phyloP scores from a whole-genome alignment of 2,888 invertebrate genomes.

The Spisula subtruncata region DNA sequence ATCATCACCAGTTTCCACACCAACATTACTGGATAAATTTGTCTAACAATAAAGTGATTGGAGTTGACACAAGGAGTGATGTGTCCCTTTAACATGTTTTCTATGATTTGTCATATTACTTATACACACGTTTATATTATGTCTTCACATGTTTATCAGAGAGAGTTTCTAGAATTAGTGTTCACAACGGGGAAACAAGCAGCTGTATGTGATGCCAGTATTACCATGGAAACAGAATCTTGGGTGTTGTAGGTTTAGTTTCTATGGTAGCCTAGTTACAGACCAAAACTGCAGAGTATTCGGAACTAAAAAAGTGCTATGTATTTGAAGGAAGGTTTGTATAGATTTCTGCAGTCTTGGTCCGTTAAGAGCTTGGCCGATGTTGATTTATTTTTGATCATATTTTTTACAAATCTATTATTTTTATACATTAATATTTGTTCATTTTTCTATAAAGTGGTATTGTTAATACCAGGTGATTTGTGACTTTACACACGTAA shows the following conservation, averaged over 20 bases:
- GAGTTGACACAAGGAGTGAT: no score
- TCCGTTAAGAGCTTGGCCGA: constrained; percentile 69
- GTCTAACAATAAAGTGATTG: no score
- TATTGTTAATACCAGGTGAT: constrained; percentile 70
- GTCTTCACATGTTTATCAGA: constrained; percentile 40
- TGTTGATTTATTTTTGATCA: constrained; percentile 83
- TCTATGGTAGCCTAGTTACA: constrained; percentile 50
- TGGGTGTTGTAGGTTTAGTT: constrained; percentile 33
- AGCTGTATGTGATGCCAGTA: constrained; percentile 70
- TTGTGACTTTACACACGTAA: constrained; percentile 74
- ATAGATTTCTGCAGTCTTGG: constrained; percentile 44
- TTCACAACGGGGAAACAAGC: constrained; percentile 72
- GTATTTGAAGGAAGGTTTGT: constrained; percentile 8
- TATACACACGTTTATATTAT: not conserved
- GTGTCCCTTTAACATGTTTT: no score
- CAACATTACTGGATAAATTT: no score
- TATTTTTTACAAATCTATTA: constrained; percentile 85
- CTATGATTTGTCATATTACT: no score
- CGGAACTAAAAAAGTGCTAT: constrained; percentile 38
- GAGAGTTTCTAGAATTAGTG: constrained; percentile 58
- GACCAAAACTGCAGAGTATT: constrained; percentile 44
- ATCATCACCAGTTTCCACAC: no score
- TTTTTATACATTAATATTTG: constrained; percentile 85
- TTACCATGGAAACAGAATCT: constrained; percentile 49
- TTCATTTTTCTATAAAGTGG: constrained; percentile 77